Base-by-base conservation (phyloP, 2,113 vertebrate species). In the Anoura caudifer region DNA sequence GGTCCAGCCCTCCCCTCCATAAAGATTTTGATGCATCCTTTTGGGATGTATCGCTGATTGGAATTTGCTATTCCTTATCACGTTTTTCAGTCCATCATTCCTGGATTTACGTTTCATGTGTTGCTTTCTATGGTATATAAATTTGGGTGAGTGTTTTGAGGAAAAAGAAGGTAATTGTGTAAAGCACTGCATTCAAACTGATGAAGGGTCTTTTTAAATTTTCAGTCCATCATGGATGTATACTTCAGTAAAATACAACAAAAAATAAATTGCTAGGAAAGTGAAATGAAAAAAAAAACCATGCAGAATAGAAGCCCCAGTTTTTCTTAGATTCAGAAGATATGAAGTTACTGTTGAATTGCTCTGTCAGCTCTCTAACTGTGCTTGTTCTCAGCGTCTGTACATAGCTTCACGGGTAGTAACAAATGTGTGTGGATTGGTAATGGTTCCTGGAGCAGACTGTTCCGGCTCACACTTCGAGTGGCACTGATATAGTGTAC, bases 181-280 rank as follows among this genome's bases (percentile, higher is more conserved):
- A 92, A 8, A 86, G 0, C 50, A 70, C 36, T 50, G 22, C 36
- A 75, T 15, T 81, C 79, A 92, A 38, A 73, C n/a, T 85, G 50
- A 28, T 76, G 5, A 80, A 87, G 38, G 65, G 2, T 41, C 17
- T 67, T 69, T 77, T 91, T 26, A 31, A 76, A 54, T 70, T 90
- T 95, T 20, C 24, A 89, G 19, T 45, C 82, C n/a, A 59, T 63
- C 59, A 81, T 91, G 65, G 61, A 36, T 82, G 31, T 19, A 69
- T 59, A 79, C 33, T 92, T 92, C 20, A 41, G 20, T 81, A 87
- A 95, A 95, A 81, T 76, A 50, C 5, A 85, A 33, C 56, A 84
- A 91, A 83, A 87, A 92, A 77, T 70, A 70, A 70, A 80, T 87
- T 88, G 54, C 38, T 94, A 67, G 69, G 83, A 86, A 95, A 94